phyloP scores from a whole-genome alignment of 2,113 vertebrate genomes.

The Heloderma charlesbogerti region DNA sequence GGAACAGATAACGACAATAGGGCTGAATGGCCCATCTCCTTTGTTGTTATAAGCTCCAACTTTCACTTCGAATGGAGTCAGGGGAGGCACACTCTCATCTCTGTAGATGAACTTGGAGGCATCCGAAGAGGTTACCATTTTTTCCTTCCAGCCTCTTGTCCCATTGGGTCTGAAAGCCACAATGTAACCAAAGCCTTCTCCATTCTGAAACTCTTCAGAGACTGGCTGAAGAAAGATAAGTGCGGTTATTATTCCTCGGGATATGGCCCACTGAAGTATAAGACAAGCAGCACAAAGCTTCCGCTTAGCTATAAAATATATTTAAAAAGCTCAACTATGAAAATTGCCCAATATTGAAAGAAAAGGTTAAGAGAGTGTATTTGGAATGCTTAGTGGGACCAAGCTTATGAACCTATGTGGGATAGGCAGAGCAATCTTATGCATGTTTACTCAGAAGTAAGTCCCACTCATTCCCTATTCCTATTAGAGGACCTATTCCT shows the following conservation, averaged over 20 bases:
- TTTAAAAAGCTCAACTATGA: background rate
- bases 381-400: background rate
- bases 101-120: constrained; percentile 95
- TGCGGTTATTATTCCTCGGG: constrained; percentile 11
- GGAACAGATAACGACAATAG: constrained; percentile 91
- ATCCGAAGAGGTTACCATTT: constrained; percentile 96
- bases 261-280: background rate
- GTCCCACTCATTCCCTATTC: background rate
- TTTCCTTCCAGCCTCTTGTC: constrained; percentile 95
- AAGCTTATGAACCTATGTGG: background rate
- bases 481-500: background rate
- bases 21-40: constrained; percentile 96
- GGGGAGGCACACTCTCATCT: constrained; percentile 94
- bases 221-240: constrained; percentile 84
- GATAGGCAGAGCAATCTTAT: background rate
- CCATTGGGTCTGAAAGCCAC: constrained; percentile 96
- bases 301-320: background rate
- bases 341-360: background rate
- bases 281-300: background rate
- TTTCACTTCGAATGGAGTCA: constrained; percentile 95
- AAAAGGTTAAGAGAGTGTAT: background rate
- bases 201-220: constrained; percentile 97
- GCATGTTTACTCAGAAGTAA: background rate
- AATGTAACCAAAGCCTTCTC: constrained; percentile 96
- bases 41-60: constrained; percentile 98